Conservation (phyloP, 2,888 invertebrate species). For the Phyllotreta cruciferae region DNA sequence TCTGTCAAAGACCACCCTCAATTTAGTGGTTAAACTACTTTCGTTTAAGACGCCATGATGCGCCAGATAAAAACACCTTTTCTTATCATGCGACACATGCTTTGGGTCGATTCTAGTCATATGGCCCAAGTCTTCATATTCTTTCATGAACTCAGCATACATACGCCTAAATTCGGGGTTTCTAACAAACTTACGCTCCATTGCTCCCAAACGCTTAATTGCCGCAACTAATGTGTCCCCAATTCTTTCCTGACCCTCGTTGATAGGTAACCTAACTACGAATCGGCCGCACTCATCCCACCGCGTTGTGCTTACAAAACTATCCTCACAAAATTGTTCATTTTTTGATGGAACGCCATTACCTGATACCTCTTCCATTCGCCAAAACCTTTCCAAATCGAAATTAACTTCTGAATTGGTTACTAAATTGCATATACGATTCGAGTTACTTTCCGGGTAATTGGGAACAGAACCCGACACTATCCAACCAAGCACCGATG, state of each 20-base stretch:
- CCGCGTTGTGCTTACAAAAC: conserved; percentile 14
- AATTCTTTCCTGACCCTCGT: conserved; percentile 16
- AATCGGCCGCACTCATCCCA: conserved; percentile 20
- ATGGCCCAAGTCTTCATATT: conserved; percentile 24
- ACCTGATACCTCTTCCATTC: conserved; percentile 19
- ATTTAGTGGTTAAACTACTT: conserved; percentile 12
- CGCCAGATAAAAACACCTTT: conserved; percentile 12
- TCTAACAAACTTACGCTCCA: conserved; percentile 22
- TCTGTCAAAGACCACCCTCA: too few species aligned
- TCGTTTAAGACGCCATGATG: conserved; percentile 27
- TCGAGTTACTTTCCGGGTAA: not conserved
- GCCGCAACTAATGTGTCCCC: conserved; percentile 19
- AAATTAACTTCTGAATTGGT: conserved; percentile 30
- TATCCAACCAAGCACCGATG: conserved; percentile 29
- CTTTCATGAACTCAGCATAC: conserved; percentile 3
- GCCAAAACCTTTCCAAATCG: conserved; percentile 28
- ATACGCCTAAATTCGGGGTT: not conserved
- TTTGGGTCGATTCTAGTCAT: conserved; percentile 26
- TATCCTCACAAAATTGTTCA: conserved; percentile 19
- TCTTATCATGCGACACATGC: not conserved
- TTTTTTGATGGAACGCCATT: conserved; percentile 2
- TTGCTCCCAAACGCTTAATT: conserved; percentile 15
- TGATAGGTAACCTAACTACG: conserved; percentile 24
- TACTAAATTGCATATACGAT: conserved; percentile 20
- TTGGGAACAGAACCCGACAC: conserved; percentile 18